phyloP scores from a whole-genome alignment of 2,113 vertebrate genomes.

The Eptesicus fuscus region DNA sequence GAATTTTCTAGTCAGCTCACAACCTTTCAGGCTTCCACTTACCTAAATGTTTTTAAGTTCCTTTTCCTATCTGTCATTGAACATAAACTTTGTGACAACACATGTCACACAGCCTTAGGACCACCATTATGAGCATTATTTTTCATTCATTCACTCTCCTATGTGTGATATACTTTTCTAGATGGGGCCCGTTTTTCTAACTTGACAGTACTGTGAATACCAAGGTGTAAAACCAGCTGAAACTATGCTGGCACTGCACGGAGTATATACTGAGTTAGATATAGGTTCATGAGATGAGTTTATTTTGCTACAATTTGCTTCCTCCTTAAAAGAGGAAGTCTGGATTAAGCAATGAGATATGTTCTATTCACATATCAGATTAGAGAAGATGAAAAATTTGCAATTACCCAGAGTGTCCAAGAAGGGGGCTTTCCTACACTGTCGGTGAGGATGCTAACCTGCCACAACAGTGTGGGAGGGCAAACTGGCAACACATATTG shows the following conservation, averaged over 20 bases:
- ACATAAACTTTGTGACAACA: background rate
- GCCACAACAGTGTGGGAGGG: background rate
- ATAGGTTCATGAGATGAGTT: background rate
- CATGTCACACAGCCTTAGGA: background rate
- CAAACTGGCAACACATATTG: background rate
- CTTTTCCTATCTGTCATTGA: background rate
- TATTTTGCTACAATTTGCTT: slow-evolving; percentile 24
- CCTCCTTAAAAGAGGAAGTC: slow-evolving; percentile 42
- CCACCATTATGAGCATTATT: background rate
- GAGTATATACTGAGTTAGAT: background rate
- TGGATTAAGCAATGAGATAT: background rate
- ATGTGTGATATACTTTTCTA: background rate
- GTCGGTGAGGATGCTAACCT: background rate
- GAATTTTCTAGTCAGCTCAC: background rate
- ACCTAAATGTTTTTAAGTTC: background rate
- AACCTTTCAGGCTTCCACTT: background rate
- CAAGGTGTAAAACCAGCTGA: background rate
- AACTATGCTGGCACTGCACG: background rate
- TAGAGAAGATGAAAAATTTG: slow-evolving; percentile 1
- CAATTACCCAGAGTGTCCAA: slow-evolving; percentile 1
- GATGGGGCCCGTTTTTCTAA: background rate
- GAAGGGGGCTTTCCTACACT: background rate
- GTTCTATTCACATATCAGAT: background rate
- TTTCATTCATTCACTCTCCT: background rate
- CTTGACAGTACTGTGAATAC: background rate